Base-by-base conservation (phyloP, 1,140 invertebrate genomes). In the Heliothis virescens region DNA sequence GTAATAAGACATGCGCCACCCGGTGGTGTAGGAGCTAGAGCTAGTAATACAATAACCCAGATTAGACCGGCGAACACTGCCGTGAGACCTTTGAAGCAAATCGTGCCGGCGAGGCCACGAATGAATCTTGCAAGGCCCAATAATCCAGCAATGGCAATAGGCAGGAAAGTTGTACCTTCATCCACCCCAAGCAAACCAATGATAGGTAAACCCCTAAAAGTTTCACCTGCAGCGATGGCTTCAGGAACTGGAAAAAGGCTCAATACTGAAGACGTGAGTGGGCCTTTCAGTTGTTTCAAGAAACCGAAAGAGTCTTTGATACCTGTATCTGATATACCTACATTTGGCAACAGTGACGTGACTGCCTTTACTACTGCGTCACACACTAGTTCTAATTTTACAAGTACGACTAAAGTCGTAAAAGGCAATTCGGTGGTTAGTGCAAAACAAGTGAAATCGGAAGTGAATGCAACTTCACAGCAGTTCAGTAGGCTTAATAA, bases 221-320 rank as follows among this genome's bases (percentile, higher is more conserved):
- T 92, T 52, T 89, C 89, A 4, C 88, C 91, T 0, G 82, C 84
- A 60, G 87, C 85, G 13, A 78, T 87, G 59, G 57, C 57, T 69
- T 79, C 85, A 59, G 55, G 82, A 59, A 74, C 15, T 15, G 53
- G 55, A 57, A 93, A 92, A 82, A 87, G 89, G 60, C 78, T 88
- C 26, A 71, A 72, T 60, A 41, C 85, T 0, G 87, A 91, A 57
- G 88, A 90, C 53, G 1, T 78, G 15, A 21, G 69, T 12, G 90
- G 87, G n/a, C 90, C 86, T 34, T 91, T 92, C 72, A 91, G 86
- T 84, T 89, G 87, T 76, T 92, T 94, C 80, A 94, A 94, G 82
- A 94, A 91, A 78, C 86, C 90, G 21, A 94, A 92, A 83, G 91
- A 93, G 73, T 88, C 89, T 26, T 69, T 89, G 1, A 85, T 87